Percentiles rank a stretch among this genome's conserved stretches.
These are phyloP conservation scores for Periophthalmus magnuspinnatus DNA, from an alignment of 2,797 vertebrate genomes.

Conservation along the genomic window DNA sequence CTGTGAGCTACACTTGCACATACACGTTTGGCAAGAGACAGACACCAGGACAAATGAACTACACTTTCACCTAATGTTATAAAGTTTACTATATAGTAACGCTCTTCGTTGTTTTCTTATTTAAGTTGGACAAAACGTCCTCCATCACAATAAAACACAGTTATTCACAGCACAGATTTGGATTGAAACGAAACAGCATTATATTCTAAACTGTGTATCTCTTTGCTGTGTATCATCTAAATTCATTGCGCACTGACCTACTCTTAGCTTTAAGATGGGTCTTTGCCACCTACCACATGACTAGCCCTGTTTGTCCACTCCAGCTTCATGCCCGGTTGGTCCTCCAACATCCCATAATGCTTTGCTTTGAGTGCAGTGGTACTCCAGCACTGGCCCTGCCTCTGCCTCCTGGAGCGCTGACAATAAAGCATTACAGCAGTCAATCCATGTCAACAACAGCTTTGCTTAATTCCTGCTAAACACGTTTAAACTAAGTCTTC, in stretches of 20 bases:
- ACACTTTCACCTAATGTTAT: neutral
- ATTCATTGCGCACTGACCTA: neutral
- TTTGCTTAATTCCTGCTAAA: slow-evolving; percentile 88
- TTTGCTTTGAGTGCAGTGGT: slow-evolving; percentile 73
- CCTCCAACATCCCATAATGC: slow-evolving; percentile 79
- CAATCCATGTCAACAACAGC: slow-evolving; percentile 88
- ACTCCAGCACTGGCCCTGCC: slow-evolving; percentile 73
- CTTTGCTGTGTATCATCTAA: neutral
- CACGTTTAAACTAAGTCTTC: slow-evolving; percentile 87
- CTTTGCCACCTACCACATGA: slow-evolving; percentile 25
- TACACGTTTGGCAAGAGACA: slow-evolving; percentile 63
- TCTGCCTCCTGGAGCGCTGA: slow-evolving; percentile 83
- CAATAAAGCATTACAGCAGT: slow-evolving; percentile 87
- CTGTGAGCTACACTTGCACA: slow-evolving; percentile 71
- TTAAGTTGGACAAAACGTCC: neutral
- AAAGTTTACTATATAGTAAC: slow-evolving; percentile 5
- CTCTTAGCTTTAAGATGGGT: neutral
- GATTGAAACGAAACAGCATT: neutral
- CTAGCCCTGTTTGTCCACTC: slow-evolving; percentile 64
- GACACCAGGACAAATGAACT: slow-evolving; percentile 50
- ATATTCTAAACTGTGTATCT: neutral
- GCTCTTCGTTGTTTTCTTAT: neutral
- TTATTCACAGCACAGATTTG: neutral
- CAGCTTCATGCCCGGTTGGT: slow-evolving; percentile 64
- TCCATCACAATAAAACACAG: neutral